Percentiles rank a stretch among this genome's conserved stretches.
These are phyloP conservation scores for Cryptotermes secundus DNA, from an alignment of 1,140 invertebrate species.

Conservation along the genomic window DNA sequence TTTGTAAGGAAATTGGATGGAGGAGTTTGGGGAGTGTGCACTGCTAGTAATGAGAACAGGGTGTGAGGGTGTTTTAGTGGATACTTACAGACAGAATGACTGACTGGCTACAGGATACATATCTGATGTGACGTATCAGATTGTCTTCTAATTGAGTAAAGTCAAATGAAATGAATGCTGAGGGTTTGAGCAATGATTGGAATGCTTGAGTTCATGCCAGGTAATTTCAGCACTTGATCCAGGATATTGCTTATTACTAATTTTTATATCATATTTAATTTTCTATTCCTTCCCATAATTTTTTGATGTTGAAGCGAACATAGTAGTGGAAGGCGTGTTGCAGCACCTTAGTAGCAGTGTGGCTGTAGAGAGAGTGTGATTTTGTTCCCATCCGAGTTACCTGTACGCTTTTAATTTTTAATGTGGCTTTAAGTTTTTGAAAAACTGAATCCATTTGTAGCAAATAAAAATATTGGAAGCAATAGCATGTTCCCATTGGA, in stretches of 20 bases:
- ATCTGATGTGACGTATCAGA: background rate
- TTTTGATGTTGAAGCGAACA: background rate
- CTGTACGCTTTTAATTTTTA: slow-evolving; percentile 17
- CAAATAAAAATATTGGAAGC: background rate
- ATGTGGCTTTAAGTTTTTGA: background rate
- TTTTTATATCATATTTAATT: slow-evolving; percentile 12
- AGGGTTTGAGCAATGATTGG: background rate
- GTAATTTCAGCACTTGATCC: background rate
- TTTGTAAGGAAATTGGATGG: background rate
- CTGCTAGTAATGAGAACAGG: background rate
- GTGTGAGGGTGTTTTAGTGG: background rate
- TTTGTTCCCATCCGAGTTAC: background rate
- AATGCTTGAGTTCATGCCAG: background rate
- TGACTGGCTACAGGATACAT: background rate
- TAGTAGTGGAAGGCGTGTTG: background rate
- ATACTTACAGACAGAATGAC: background rate
- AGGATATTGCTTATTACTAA: slow-evolving; percentile 14
- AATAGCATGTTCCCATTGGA: background rate
- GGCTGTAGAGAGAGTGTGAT: slow-evolving; percentile 18
- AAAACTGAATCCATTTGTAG: slow-evolving; percentile 4
- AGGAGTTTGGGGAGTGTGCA: background rate
- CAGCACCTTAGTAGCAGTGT: background rate
- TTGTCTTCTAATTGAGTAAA: background rate
- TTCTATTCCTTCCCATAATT: background rate
- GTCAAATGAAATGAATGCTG: background rate